Conservation (phyloP, 2,113 vertebrate species). For the Myotis yumanensis region DNA sequence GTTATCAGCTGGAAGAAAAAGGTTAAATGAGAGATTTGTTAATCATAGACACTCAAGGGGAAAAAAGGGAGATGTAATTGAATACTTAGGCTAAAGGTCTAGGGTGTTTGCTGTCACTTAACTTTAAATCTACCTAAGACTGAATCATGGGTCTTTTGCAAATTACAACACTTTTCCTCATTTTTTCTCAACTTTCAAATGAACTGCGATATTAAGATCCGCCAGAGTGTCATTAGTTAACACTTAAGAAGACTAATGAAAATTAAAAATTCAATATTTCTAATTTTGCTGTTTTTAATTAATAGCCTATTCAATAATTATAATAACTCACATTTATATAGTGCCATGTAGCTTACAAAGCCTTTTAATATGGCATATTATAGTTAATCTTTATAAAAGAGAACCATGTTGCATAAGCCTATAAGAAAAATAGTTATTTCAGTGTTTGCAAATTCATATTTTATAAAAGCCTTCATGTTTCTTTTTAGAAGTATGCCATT, state of each 20-base stretch:
- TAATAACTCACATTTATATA: slow-evolving; percentile 58
- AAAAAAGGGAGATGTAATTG: slow-evolving; percentile 1
- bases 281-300: slow-evolving; percentile 63
- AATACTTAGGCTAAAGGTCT: slow-evolving; percentile 15
- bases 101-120: neutral
- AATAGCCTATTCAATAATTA: slow-evolving; percentile 63
- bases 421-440: slow-evolving; percentile 14
- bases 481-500: neutral
- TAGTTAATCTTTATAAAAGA: slow-evolving; percentile 47
- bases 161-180: slow-evolving; percentile 37
- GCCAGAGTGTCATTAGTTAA: slow-evolving; percentile 65
- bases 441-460: slow-evolving; percentile 38
- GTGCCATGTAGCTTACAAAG: slow-evolving; percentile 50
- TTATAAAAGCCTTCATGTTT: slow-evolving; percentile 7
- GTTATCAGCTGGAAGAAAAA: slow-evolving; percentile 27
- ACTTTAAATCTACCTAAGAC: neutral
- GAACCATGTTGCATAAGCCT: neutral
- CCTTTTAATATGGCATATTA: neutral
- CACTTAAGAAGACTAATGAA: slow-evolving; percentile 62
- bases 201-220: slow-evolving; percentile 58
- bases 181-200: slow-evolving; percentile 65
- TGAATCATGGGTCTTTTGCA: neutral
- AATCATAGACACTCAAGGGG: neutral
- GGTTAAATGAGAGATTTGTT: slow-evolving; percentile 35
- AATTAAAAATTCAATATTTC: slow-evolving; percentile 67